Conservation (phyloP, 2,888 invertebrate species). For the Listrodromus nycthemerus region DNA sequence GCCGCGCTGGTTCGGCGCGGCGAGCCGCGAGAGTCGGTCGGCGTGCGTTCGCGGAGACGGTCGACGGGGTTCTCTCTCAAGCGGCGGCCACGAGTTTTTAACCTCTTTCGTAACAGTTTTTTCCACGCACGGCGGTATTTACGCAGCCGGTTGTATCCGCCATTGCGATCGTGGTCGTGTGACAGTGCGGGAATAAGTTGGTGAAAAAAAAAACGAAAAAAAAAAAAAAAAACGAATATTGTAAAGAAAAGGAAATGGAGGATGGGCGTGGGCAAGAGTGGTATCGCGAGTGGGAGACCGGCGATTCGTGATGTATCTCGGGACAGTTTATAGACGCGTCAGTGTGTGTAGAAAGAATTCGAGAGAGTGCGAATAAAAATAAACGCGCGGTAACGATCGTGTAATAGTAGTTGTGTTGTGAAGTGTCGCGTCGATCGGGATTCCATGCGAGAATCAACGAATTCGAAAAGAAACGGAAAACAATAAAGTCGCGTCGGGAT, state of each 20-base stretch:
- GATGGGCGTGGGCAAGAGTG: constrained; percentile 52
- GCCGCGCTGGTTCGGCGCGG: constrained; percentile 68
- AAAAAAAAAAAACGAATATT: constrained; percentile 24
- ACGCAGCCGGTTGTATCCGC: background rate
- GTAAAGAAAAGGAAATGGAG: constrained; percentile 28
- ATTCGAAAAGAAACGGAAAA: background rate
- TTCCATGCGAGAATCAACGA: background rate
- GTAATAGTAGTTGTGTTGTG: constrained; percentile 42
- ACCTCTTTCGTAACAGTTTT: constrained; percentile 31
- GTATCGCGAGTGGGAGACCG: constrained; percentile 15
- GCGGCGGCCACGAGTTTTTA: constrained; percentile 50
- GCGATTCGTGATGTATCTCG: constrained; percentile 20
- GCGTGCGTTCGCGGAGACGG: constrained; percentile 73
- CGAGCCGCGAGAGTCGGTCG: constrained; percentile 71
- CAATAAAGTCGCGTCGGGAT: background rate
- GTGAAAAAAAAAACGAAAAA: background rate
- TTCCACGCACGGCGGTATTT: constrained; percentile 18
- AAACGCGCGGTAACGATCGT: background rate
- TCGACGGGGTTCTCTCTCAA: constrained; percentile 64
- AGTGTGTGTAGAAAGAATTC: background rate
- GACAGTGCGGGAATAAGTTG: constrained; percentile 17
- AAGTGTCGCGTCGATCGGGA: constrained; percentile 22
- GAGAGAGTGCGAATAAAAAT: background rate
- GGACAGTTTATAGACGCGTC: constrained; percentile 21
- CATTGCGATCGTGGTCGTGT: constrained; percentile 17